Evolutionary conservation across 2,113 vertebrate genomes (phyloP).

Genomic region (Pterocles burchelli): DNA sequence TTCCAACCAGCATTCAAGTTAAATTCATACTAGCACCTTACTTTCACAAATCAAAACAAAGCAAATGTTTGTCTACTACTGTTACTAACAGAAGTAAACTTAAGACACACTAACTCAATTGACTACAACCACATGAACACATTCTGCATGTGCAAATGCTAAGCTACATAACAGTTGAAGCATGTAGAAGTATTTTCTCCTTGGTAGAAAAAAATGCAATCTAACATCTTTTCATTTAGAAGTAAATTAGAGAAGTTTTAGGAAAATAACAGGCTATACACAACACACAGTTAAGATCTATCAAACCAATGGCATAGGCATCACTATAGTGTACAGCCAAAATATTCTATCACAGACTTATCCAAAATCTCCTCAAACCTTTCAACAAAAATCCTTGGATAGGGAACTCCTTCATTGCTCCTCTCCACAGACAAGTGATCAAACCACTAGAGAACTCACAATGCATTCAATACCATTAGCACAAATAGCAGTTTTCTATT

Average conservation of each 20-base stretch:
- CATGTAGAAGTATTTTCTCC: background rate
- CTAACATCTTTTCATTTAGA: background rate
- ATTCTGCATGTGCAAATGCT: background rate
- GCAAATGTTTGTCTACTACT: background rate
- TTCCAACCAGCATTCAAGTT: background rate
- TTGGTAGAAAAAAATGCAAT: background rate
- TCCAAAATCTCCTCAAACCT: background rate
- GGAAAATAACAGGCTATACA: background rate
- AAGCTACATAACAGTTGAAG: background rate
- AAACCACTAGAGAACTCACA: background rate
- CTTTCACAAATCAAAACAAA: background rate
- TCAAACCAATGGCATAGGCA: background rate
- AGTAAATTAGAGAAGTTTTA: background rate
- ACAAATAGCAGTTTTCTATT: background rate
- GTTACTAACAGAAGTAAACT: background rate
- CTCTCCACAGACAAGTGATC: background rate
- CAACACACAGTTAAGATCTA: background rate
- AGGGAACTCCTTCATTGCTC: background rate
- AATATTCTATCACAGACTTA: background rate
- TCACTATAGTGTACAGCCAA: background rate
- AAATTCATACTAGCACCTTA: background rate
- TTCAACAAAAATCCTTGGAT: background rate
- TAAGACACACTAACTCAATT: background rate
- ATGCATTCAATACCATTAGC: rapidly evolving
- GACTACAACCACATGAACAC: background rate